These are phyloP conservation scores for Liopterus haemorrhoidalis DNA, from an alignment of 2,888 invertebrate genomes.

Conservation along the genomic window DNA sequence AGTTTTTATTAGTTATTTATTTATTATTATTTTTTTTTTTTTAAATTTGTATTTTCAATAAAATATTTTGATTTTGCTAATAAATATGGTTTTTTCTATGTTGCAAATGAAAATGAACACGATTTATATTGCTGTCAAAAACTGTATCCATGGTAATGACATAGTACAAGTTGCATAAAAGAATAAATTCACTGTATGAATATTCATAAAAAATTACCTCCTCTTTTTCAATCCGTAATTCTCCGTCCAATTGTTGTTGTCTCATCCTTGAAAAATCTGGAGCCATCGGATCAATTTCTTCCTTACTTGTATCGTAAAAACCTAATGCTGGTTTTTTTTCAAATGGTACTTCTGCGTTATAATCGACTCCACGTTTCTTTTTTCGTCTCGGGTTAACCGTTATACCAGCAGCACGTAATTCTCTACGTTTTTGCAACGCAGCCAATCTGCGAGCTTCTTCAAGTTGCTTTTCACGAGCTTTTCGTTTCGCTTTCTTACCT, in stretches of 20 bases:
- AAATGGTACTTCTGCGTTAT: conserved; percentile 96
- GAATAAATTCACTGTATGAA: conserved; percentile 6
- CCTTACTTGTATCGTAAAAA: conserved; percentile 91
- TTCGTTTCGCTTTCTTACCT: conserved; percentile 87
- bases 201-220: conserved; percentile 53
- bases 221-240: conserved; percentile 83
- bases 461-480: conserved; percentile 95
- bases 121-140: too few relatives aligned
- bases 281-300: conserved; percentile 80
- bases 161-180: conserved; percentile 9
- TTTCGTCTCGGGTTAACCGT: conserved; percentile 55
- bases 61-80: too few relatives aligned
- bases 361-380: conserved; percentile 88
- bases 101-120: too few relatives aligned
- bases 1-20: too few relatives aligned
- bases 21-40: too few relatives aligned
- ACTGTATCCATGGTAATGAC: background rate
- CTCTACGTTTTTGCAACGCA: conserved; percentile 94
- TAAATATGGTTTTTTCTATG: too few relatives aligned
- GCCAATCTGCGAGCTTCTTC: conserved; percentile 96
- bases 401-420: conserved; percentile 95
- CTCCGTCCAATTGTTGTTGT: conserved; percentile 91
- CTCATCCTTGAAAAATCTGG: conserved; percentile 85
- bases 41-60: too few relatives aligned
- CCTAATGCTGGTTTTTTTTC: conserved; percentile 89